These are phyloP conservation scores for Dicycla oo DNA, from an alignment of 2,888 invertebrate species.

Conservation along the genomic window DNA sequence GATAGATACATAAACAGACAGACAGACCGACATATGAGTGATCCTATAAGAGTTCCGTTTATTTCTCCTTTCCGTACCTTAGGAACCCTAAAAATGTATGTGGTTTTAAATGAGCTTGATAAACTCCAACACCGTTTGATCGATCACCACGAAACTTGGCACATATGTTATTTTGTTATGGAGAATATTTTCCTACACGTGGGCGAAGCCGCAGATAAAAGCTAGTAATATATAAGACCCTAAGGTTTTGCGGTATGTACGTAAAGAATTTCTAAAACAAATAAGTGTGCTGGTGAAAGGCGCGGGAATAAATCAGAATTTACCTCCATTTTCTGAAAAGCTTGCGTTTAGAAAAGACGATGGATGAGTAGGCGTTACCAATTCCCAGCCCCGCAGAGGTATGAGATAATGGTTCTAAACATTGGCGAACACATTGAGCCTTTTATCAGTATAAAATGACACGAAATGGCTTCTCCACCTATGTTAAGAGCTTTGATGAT, in stretches of 20 bases:
- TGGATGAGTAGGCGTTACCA: conserved; percentile 38
- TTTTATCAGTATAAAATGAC: neutral
- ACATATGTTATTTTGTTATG: neutral
- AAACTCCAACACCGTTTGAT: neutral
- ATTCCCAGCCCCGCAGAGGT: neutral
- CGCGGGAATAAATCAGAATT: conserved; percentile 13
- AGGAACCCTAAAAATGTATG: neutral
- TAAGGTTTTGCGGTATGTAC: neutral
- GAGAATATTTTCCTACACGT: rapidly evolving
- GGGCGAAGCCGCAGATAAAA: neutral
- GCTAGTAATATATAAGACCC: neutral
- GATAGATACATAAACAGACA: too few species aligned
- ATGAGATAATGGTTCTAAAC: neutral
- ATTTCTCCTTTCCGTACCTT: too few species aligned
- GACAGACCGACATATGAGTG: too few species aligned
- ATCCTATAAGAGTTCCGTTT: too few species aligned
- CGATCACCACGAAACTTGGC: neutral
- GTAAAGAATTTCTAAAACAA: neutral
- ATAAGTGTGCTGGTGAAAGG: conserved; percentile 2
- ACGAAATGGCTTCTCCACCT: neutral
- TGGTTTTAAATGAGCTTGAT: neutral
- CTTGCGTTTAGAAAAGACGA: conserved; percentile 21
- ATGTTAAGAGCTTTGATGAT: neutral
- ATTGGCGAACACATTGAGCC: conserved; percentile 7
- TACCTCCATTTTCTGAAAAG: conserved; percentile 21